Base-by-base conservation (phyloP, 92 coral and sea anemone genomes). In the Diadumene lineata region DNA sequence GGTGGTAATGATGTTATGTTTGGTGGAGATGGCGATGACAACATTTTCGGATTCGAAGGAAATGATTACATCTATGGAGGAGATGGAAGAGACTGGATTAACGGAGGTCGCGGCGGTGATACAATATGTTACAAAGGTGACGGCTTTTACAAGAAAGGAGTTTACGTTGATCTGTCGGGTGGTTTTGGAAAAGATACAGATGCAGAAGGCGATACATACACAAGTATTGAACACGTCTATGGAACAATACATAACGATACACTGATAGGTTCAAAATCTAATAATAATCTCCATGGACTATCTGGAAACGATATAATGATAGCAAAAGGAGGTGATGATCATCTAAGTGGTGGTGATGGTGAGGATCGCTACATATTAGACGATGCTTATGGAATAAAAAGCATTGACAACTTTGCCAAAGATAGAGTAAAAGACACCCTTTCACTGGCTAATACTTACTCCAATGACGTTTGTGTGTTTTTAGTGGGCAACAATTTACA, bases 61-160 rank as follows among this genome's bases (percentile, higher is more conserved):
- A 82, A 77, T 55, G 88, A 84, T 43, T 78, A 64, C 84, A 71
- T 84, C 13, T 84, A 78, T 46, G 88, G 57, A 16, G 88, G 88
- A 0, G 64, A 50, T 31, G 88, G 88, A 0, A 6, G 28, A 22
- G 88, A 84, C 34, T 7, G 21, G 0, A 68, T 79, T 1, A 65
- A 74, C 34, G 89, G 89, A 1, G 89, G 85, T 1, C 6, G 53
- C 23, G 89, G 89, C 1, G 63, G 77, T 34, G 88, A 84, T 61
- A 84, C 88, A 0, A 13, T 84, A 9, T 4, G 53, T 48, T 83
- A 77, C 34, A 84, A 70, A 61, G 89, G 85, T 17, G 89, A 79
- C 1, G 85, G 89, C 4, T 73, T 23, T 58, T 60, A 13, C 13
- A 71, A 56, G 6, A n/a, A 43, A 25, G 85, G 85, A 24, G 80